phyloP scores from a whole-genome alignment of 2,113 vertebrate species.

The Ploceus nigricollis region DNA sequence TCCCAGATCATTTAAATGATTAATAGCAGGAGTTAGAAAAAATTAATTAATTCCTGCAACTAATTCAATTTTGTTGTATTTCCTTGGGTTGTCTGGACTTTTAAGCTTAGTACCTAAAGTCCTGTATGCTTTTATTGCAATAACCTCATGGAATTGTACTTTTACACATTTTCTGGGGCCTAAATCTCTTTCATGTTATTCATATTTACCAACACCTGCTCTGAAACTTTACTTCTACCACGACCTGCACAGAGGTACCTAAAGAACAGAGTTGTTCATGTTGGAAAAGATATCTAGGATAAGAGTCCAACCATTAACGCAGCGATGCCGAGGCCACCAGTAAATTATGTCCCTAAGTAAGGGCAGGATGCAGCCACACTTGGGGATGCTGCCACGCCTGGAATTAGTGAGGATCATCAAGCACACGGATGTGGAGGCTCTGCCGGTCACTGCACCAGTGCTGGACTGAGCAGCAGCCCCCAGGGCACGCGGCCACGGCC shows the following conservation, averaged over 20 bases:
- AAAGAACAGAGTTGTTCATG: neutral
- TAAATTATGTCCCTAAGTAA: neutral
- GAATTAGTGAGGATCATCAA: neutral
- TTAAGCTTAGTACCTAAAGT: neutral
- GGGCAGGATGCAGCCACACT: neutral
- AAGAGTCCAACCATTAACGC: neutral
- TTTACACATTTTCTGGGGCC: neutral
- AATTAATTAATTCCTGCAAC: slow-evolving; percentile 28
- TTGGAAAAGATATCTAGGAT: neutral
- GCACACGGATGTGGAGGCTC: neutral
- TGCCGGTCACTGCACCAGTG: neutral
- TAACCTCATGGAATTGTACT: neutral
- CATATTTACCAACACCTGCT: neutral
- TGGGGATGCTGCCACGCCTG: fast-evolving
- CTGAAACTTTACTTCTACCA: neutral
- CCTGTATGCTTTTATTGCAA: neutral
- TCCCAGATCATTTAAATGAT: slow-evolving; percentile 19
- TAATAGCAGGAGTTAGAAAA: slow-evolving; percentile 27
- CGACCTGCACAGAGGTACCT: neutral
- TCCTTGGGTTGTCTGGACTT: slow-evolving; percentile 15
- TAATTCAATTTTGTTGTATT: slow-evolving; percentile 35
- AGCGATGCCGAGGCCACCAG: neutral
- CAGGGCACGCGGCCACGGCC: fast-evolving
- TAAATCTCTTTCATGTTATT: neutral
- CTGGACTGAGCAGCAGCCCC: neutral